Evolutionary conservation across 2,797 vertebrate species (phyloP).

Genomic region (Coreius guichenoti): DNA sequence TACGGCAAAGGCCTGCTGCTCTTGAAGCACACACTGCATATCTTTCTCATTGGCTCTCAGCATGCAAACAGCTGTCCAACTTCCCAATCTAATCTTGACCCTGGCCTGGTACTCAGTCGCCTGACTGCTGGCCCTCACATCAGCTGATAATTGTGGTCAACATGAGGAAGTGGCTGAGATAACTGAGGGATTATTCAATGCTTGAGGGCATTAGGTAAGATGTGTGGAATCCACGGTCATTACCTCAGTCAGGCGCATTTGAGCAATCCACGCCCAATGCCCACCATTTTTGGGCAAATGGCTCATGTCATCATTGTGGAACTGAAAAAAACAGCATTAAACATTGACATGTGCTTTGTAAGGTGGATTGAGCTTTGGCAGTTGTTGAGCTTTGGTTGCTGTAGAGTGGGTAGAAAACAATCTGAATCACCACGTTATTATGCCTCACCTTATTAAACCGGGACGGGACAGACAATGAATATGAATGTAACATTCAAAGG

Average conservation of each 20-base stretch:
- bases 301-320: slow-evolving; percentile 52
- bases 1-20: slow-evolving; percentile 56
- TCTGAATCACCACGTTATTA: slow-evolving; percentile 48
- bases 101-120: slow-evolving; percentile 50
- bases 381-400: slow-evolving; percentile 48
- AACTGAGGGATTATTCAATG: slow-evolving; percentile 70
- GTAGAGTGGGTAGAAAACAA: slow-evolving; percentile 52
- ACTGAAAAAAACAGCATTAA: slow-evolving; percentile 59
- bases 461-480: background rate
- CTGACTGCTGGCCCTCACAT: slow-evolving; percentile 66
- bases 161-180: slow-evolving; percentile 77
- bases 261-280: slow-evolving; percentile 57
- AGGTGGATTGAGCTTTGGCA: slow-evolving; percentile 37
- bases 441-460: slow-evolving; percentile 18
- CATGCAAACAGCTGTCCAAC: slow-evolving; percentile 40
- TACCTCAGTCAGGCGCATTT: slow-evolving; percentile 69
- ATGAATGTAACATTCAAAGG: background rate
- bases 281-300: slow-evolving; percentile 70
- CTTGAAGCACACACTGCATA: slow-evolving; percentile 49
- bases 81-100: slow-evolving; percentile 72
- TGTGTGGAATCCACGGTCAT: slow-evolving; percentile 74
- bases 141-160: slow-evolving; percentile 76
- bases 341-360: slow-evolving; percentile 46
- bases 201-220: slow-evolving; percentile 73
- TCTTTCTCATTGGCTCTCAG: slow-evolving; percentile 41